A percentile compares a stretch with the other conserved stretches of the same genome.
phyloP scores from a whole-genome alignment of 2,888 invertebrate genomes.

The Gymnoscelis rufifasciata region DNA sequence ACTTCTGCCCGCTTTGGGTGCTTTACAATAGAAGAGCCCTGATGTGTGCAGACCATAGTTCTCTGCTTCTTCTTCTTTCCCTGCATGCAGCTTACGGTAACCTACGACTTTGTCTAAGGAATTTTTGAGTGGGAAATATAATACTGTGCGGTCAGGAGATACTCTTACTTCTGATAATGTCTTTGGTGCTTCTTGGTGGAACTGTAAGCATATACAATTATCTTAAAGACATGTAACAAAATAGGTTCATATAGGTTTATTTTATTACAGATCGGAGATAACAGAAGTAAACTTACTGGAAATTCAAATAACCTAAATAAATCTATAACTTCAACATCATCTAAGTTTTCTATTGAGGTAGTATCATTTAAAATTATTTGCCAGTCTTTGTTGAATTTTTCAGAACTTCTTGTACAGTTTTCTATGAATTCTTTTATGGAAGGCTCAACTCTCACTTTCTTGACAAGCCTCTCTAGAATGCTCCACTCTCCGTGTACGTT shows the following conservation, averaged over 20 bases:
- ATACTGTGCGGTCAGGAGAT: conserved; percentile 65
- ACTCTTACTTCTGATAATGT: conserved; percentile 77
- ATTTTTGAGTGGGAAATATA: conserved; percentile 84
- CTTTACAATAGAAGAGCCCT: conserved; percentile 61
- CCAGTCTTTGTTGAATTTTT: conserved; percentile 70
- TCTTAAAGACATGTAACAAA: no score
- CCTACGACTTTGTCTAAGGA: conserved; percentile 81
- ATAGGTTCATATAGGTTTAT: no score
- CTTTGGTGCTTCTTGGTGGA: conserved; percentile 63
- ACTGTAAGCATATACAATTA: conserved; percentile 63
- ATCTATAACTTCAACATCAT: conserved; percentile 58
- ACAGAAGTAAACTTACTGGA: conserved; percentile 63
- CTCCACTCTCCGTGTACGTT: conserved; percentile 83
- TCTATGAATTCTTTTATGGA: conserved; percentile 56
- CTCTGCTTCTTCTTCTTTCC: conserved; percentile 58
- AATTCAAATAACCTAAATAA: conserved; percentile 78
- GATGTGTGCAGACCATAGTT: conserved; percentile 56
- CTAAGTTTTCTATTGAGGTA: conserved; percentile 60
- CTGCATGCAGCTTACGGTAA: conserved; percentile 78
- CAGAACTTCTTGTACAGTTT: conserved; percentile 46
- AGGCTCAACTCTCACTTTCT: conserved; percentile 56
- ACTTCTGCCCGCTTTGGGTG: conserved; percentile 47
- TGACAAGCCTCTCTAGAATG: conserved; percentile 75
- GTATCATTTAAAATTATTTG: conserved; percentile 60
- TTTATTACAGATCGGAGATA: no score